Base-by-base conservation (phyloP, 1,140 invertebrate species). In the Pinna nobilis region DNA sequence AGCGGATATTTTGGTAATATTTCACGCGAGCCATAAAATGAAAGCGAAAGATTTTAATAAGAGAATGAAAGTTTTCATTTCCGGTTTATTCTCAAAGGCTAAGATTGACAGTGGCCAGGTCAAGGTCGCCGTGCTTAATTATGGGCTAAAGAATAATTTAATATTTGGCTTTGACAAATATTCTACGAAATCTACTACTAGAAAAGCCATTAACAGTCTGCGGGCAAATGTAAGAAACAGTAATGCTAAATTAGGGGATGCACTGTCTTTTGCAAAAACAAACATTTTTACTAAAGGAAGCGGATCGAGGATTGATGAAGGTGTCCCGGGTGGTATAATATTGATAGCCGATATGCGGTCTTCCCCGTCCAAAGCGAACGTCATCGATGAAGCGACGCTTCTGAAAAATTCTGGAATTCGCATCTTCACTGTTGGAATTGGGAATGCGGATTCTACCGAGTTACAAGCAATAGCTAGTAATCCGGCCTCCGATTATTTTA, bases 261-360 rank as follows among this genome's bases (percentile, higher is more conserved):
- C 61, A 23, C 25, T 76, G n/a, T 33, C 50, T 15, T 15, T 60
- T 11, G 25, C 66, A 3, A 44, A 51, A 28, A 74, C 70, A 11
- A 49, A 60, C 4, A 41, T 69, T 30, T 74, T 77, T 23, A 47
- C 60, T 1, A 53, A 51, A 13, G 23, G 30, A 55, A 39, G 44
- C 3, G 77, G 77, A 1, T 63, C 63, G 4, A 44, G 68, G 25
- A 35, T 57, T 37, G 11, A 51, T 1, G 41, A 69, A 35, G 67
- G 67, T 28, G 74, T 70, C 20, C 74, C 80, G 0, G 78, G 82
- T 20, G 76, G 76, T 28, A 60, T 80, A 33, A 75, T 86, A 33
- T 30, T 87, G 0, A 53, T 87, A 35, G 83, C 83, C 23, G 83
- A 86, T 63, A 75, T 67, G 66, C 59, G 65, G 55, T 67, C 64